These are phyloP conservation scores for Pelmatolapia mariae DNA, from an alignment of 2,113 vertebrate genomes.

Conservation along the genomic window DNA sequence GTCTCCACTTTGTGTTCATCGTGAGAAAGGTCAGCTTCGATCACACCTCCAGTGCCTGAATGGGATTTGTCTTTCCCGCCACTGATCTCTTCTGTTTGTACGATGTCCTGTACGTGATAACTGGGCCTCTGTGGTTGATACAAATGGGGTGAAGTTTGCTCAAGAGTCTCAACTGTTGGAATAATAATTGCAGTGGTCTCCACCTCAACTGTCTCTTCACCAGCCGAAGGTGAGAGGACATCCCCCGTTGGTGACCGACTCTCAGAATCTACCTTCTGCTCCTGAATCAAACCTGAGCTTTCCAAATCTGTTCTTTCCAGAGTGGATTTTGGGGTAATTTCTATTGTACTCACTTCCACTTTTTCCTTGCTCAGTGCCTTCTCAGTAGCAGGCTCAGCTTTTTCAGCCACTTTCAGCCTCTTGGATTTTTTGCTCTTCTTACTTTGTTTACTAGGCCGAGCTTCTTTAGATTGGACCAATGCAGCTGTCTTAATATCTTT, in stretches of 20 bases:
- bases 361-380: neutral
- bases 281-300: neutral
- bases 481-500: neutral
- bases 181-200: neutral
- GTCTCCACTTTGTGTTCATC: neutral
- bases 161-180: neutral
- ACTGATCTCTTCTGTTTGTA: neutral
- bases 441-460: slow-evolving; percentile 3
- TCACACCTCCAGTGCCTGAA: neutral
- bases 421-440: slow-evolving; percentile 51
- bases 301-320: neutral
- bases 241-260: neutral
- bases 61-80: neutral
- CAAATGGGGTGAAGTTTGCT: neutral
- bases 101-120: neutral
- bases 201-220: neutral
- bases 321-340: neutral
- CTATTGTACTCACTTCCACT: neutral
- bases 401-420: neutral
- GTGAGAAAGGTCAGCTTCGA: neutral
- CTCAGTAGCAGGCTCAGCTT: neutral
- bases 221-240: neutral
- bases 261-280: neutral
- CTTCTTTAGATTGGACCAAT: neutral
- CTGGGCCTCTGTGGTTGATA: neutral